Evolutionary conservation across 2,113 vertebrate species (phyloP), one percentile per base, ranked within the genome.

Genomic region (Saccopteryx bilineata): DNA sequence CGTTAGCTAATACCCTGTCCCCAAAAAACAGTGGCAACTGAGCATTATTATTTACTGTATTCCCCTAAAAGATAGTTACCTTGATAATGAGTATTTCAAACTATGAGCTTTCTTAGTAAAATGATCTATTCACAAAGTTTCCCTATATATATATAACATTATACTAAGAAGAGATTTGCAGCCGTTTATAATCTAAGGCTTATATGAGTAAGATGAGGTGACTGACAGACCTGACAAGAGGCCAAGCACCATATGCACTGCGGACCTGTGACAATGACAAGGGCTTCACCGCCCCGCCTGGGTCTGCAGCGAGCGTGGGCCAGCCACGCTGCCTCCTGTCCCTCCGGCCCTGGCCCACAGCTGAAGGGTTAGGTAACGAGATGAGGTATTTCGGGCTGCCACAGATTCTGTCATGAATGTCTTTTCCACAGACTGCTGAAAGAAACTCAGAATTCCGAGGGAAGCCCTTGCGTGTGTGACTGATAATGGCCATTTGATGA

Each of bases 1-100:
- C 50, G 23, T 91, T 80, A 91, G 50, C 11, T 94, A 46, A 74
- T 54, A 94, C 90, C 48, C 48, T 58, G 54, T 72, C 69, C 86
- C 24, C 74, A 95, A 96, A 68, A 91, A 46, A 82, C 87, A 96
- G 69, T 72, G 60, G 61, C 13, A 93, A 84, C 33, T 5, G 65
- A 92, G 54, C 33, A 58, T 33, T 56, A 9, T 28, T 68, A 65
- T 15, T 84, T 31, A 63, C 26, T 26, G 1, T 66, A 46, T n/a
- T 52, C 50, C 18, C 18, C 28, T 0, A 33, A 79, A 92, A 83
- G 39, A 39, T 80, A 78, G 33, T 18, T 39, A 60, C 19, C 50
- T 68, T 19, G 33, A 76, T 61, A 48, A 79, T 54, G 33, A 89
- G 4, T 26, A 66, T 92, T 78, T 87, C 8, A 6, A 94, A 93